A percentile compares a stretch with the other conserved stretches of the same genome.
Evolutionary conservation across 1,140 invertebrate genomes (phyloP).

Genomic region (Phthorimaea operculella): DNA sequence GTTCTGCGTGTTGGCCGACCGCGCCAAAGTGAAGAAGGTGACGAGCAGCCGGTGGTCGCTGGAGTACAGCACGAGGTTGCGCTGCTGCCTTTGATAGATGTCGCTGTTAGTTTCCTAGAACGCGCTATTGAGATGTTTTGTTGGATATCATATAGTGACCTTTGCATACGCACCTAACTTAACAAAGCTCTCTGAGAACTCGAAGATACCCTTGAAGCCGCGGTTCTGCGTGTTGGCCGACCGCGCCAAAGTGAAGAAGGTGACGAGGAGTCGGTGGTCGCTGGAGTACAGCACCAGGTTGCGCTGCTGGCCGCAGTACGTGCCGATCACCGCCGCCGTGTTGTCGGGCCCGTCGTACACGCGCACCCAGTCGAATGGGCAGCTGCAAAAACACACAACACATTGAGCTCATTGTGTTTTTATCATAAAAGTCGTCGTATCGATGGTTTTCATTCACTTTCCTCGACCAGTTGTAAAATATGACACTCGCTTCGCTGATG

Average conservation of each 20-base stretch:
- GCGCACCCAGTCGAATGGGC: conserved; percentile 97
- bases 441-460: no score
- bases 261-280: conserved; percentile 86
- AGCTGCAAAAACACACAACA: conserved; percentile 73
- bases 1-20: conserved; percentile 92
- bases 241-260: conserved; percentile 89
- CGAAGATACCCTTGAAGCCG: conserved; percentile 95
- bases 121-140: no score
- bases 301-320: conserved; percentile 97
- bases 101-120: no score
- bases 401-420: neutral
- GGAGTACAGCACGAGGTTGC: conserved; percentile 94
- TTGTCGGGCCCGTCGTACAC: conserved; percentile 94
- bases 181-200: conserved; percentile 96
- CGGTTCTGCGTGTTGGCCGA: conserved; percentile 93
- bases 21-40: conserved; percentile 87
- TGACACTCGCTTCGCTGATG: no score
- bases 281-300: conserved; percentile 96
- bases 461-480: no score
- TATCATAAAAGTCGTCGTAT: no score
- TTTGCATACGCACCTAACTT: conserved; percentile 85
- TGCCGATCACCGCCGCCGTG: conserved; percentile 90
- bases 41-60: conserved; percentile 90
- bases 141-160: no score
- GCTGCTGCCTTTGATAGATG: no score